Evolutionary conservation across 2,888 invertebrate genomes (phyloP), one percentile per base, ranked within the genome.

Genomic region (Caenorhabditis sp.): DNA sequence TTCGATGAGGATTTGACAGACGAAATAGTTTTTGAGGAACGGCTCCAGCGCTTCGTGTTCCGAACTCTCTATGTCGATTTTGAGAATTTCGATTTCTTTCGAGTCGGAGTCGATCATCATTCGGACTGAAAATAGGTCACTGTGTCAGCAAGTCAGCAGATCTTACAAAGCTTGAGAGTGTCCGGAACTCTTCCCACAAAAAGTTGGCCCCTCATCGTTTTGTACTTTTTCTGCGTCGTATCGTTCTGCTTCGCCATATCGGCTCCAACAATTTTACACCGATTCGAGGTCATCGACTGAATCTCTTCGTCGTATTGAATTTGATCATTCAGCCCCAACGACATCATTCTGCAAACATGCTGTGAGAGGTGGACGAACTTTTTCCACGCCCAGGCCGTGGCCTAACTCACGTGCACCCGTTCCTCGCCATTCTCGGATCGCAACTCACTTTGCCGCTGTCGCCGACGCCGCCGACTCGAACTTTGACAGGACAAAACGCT

Each of bases 381-480:
- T 48, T 9, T 50, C 32, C 53, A 41, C 24, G 24, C 62, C 50
- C 50, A 61, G 4, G 39, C 7, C 3, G n/a, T 4, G 39, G 13
- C 30, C 6, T 30, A 53, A 59, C 59, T 30, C 52, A 70, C 70
- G 70, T 70, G 53, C 70, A 70, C n/a, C n/a, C 59, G 2, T 20
- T 17, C 22, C 9, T 52, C 2, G 53, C 59, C 8, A 22, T 52
- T 7, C 22, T 52, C 20, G 70, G 70, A 59, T 70, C 59, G 37
- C 70, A 70, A 8, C 53, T 39, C 27, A 70, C 70, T 24, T 78
- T 78, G 13, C 78, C 78, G 41, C 78, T 70, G 22, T 78, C 78
- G 0, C 63, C 73, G 1, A 15, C 48, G 22, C 66, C 73, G 27
- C 78, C 78, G 39, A 78, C 41, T 32, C 55, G 37, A 22, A 78